Evolutionary conservation across 2,113 vertebrate species (phyloP).

Genomic region (Anthoscopus minutus): DNA sequence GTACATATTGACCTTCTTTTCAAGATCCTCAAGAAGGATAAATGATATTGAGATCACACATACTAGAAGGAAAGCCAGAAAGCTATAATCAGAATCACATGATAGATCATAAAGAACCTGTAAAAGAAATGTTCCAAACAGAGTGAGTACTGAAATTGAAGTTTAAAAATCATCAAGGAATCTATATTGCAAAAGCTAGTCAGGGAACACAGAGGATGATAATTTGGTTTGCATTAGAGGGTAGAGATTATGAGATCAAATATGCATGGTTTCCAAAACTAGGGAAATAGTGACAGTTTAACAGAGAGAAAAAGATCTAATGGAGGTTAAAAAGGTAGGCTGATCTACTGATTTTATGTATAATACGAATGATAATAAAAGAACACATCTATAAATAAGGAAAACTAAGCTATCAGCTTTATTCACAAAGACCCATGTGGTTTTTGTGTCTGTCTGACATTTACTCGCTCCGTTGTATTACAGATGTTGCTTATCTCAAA

Average conservation of each 20-base stretch:
- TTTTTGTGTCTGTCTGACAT: neutral
- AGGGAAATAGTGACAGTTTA: neutral
- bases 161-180: neutral
- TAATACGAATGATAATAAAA: neutral
- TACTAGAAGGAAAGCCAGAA: neutral
- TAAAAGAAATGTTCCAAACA: neutral
- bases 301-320: neutral
- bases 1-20: neutral
- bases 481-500: neutral
- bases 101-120: neutral
- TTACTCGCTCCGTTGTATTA: neutral
- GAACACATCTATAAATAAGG: neutral
- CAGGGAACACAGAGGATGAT: neutral
- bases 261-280: neutral
- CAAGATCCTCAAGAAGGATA: neutral
- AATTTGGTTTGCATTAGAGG: neutral
- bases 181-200: neutral
- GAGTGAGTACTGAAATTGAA: neutral
- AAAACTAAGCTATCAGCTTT: neutral
- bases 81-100: neutral
- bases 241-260: neutral
- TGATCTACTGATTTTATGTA: neutral
- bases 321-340: neutral
- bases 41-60: neutral
- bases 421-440: neutral